phyloP scores from a whole-genome alignment of 2,113 vertebrate species.

The Daboia siamensis region DNA sequence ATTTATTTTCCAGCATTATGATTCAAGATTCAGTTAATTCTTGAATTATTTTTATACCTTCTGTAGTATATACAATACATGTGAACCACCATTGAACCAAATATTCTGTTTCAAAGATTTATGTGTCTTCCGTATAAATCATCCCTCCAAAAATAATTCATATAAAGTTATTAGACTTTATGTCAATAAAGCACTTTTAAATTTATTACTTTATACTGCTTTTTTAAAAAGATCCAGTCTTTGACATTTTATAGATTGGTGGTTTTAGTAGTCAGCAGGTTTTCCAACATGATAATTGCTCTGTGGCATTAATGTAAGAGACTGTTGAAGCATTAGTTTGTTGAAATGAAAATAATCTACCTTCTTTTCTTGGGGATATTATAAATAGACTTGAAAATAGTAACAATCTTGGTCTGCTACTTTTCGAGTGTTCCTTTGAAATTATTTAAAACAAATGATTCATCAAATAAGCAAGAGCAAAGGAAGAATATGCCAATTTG shows the following conservation, averaged over 20 bases:
- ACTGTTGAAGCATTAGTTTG: slow-evolving; percentile 36
- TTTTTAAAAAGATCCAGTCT: slow-evolving; percentile 21
- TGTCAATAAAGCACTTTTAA: background rate
- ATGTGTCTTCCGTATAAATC: background rate
- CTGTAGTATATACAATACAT: background rate
- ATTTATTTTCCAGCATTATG: background rate
- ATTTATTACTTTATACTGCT: background rate
- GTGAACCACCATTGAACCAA: background rate
- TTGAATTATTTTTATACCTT: background rate
- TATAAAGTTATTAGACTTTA: background rate
- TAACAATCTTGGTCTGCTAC: slow-evolving; percentile 58
- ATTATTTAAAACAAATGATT: slow-evolving; percentile 84
- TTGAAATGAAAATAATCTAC: slow-evolving; percentile 48
- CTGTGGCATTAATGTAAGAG: slow-evolving; percentile 20
- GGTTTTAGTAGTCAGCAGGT: slow-evolving; percentile 14
- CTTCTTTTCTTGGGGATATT: slow-evolving; percentile 50
- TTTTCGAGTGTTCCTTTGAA: slow-evolving; percentile 69
- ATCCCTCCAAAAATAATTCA: background rate
- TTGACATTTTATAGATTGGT: slow-evolving; percentile 1
- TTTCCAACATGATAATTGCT: background rate
- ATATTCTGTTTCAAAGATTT: background rate
- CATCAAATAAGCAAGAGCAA: slow-evolving; percentile 76
- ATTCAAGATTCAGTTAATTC: background rate
- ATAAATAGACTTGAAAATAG: slow-evolving; percentile 74
- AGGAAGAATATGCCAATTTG: slow-evolving; percentile 82